A percentile compares a stretch with the other conserved stretches of the same genome.
phyloP scores from a whole-genome alignment of 2,888 invertebrate species.

The Trachelus troglodyta region DNA sequence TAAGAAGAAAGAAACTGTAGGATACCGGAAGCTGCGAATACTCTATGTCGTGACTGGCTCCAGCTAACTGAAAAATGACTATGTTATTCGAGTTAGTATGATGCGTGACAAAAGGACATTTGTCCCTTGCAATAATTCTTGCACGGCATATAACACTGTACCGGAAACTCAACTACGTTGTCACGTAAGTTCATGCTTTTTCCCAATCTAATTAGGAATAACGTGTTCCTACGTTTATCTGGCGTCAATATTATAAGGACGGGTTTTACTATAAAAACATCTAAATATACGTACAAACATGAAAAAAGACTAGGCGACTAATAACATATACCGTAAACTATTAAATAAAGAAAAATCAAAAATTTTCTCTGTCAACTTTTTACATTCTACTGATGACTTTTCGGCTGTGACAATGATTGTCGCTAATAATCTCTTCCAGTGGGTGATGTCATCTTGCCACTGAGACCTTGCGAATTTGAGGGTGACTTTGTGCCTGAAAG shows the following conservation, averaged over 20 bases:
- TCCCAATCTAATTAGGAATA: background rate
- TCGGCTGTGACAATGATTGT: constrained; percentile 20
- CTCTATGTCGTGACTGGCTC: background rate
- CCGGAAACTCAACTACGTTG: background rate
- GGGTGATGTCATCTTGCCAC: constrained; percentile 58
- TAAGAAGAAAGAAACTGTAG: constrained; percentile 10
- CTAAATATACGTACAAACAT: constrained; percentile 50
- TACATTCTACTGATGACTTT: constrained; percentile 1
- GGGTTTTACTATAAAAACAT: constrained; percentile 48
- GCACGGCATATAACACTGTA: background rate
- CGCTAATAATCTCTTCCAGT: constrained; percentile 59
- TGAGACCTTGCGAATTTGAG: constrained; percentile 58
- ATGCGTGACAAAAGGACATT: background rate
- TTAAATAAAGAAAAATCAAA: constrained; percentile 43
- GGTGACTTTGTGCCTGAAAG: constrained; percentile 59
- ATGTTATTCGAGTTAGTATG: background rate
- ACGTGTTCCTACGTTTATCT: background rate
- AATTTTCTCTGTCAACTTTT: constrained; percentile 2
- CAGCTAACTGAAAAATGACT: background rate
- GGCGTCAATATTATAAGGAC: constrained; percentile 43
- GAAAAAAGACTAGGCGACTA: constrained; percentile 48
- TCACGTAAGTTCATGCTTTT: background rate
- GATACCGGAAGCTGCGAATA: background rate
- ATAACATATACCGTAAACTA: constrained; percentile 51
- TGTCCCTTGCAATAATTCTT: background rate